Evolutionary conservation across 2,113 vertebrate genomes (phyloP).

Genomic region (Cebus imitator): DNA sequence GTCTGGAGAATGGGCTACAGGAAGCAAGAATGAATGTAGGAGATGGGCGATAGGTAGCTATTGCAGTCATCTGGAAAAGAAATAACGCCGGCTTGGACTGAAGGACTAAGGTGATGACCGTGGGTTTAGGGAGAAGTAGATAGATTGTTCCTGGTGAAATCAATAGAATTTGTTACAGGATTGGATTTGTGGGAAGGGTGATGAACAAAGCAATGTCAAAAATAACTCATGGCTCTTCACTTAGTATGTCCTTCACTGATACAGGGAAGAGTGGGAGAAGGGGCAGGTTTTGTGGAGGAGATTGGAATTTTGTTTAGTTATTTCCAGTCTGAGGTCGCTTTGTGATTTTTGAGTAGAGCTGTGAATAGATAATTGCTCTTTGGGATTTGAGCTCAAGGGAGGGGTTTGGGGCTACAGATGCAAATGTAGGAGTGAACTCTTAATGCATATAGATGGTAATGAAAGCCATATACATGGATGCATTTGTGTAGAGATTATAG

Average conservation of each 20-base stretch:
- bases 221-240: background rate
- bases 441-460: background rate
- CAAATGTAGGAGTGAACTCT: background rate
- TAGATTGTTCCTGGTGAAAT: background rate
- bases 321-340: background rate
- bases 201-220: background rate
- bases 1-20: background rate
- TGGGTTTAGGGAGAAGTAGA: background rate
- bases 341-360: slow-evolving; percentile 13
- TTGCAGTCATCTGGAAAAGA: background rate
- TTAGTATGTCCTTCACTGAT: background rate
- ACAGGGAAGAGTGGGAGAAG: background rate
- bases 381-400: background rate
- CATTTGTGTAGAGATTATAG: background rate
- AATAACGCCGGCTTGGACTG: background rate
- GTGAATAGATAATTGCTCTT: background rate
- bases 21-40: background rate
- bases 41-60: background rate
- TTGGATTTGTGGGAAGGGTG: background rate
- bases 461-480: background rate
- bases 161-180: background rate
- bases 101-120: background rate
- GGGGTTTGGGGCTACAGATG: background rate
- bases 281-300: background rate
- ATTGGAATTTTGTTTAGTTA: background rate